Conservation (phyloP, 2,113 vertebrate genomes). For the human (Homo sapiens) region DNA sequence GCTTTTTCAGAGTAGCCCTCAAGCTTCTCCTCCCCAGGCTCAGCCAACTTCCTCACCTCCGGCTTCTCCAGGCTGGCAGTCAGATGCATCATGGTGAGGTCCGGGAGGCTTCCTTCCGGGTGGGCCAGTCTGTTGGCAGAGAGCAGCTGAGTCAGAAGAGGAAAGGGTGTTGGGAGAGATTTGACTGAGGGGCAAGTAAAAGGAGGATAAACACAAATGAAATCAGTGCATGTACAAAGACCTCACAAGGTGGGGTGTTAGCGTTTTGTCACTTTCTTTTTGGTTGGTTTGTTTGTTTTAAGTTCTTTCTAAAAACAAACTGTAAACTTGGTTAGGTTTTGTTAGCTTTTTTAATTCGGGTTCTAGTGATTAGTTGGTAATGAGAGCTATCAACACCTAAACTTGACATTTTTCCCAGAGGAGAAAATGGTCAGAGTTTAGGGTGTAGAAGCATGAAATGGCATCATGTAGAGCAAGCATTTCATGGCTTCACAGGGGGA, state of each 20-base stretch:
- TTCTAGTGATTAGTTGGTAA: slow-evolving; percentile 81
- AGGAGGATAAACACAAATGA: slow-evolving; percentile 68
- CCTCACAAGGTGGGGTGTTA: slow-evolving; percentile 72
- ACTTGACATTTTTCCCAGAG: slow-evolving; percentile 90
- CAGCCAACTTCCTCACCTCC: slow-evolving; percentile 80
- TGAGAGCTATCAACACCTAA: slow-evolving; percentile 86
- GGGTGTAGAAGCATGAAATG: slow-evolving; percentile 93
- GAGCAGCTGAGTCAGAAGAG: slow-evolving; percentile 64
- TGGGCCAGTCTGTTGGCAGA: slow-evolving; percentile 91
- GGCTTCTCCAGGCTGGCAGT: slow-evolving; percentile 84
- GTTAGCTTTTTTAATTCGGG: slow-evolving; percentile 79
- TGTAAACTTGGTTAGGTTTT: slow-evolving; percentile 73
- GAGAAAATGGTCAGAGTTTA: slow-evolving; percentile 91
- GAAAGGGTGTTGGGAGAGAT: rapidly evolving
- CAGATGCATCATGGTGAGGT: slow-evolving; percentile 93
- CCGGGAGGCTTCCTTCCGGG: slow-evolving; percentile 95
- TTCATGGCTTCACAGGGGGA: slow-evolving; percentile 89
- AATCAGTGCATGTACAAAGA: slow-evolving; percentile 66
- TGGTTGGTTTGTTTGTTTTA: background rate
- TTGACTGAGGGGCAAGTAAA: slow-evolving; percentile 66
- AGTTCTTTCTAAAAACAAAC: slow-evolving; percentile 79
- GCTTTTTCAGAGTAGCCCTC: slow-evolving; percentile 82
- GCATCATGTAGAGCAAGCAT: slow-evolving; percentile 87
- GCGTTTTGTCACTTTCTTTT: slow-evolving; percentile 43
- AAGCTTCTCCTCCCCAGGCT: slow-evolving; percentile 75